Evolutionary conservation across 53 echinoderm and acorn worm genomes (phyloP).

Genomic region (Paracentrotus lividus): DNA sequence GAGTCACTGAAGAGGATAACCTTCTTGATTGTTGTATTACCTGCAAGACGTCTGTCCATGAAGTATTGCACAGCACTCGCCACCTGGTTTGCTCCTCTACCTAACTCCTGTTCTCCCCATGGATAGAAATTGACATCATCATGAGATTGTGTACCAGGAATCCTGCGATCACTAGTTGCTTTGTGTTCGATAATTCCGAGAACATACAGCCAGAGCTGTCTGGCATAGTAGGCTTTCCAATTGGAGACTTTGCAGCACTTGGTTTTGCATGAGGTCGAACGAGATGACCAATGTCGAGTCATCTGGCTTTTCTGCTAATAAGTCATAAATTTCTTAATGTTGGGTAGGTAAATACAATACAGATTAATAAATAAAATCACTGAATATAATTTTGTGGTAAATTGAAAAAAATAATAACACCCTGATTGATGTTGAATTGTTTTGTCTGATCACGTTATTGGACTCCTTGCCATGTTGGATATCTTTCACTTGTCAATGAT

Average conservation of each 20-base stretch:
- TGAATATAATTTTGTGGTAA: too few relatives aligned
- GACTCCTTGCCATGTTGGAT: too few relatives aligned
- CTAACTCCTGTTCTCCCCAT: constrained; percentile 71
- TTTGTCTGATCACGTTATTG: too few relatives aligned
- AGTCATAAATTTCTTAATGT: too few relatives aligned
- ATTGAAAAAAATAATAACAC: too few relatives aligned
- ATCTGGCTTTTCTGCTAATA: not conserved
- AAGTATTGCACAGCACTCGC: constrained; percentile 62
- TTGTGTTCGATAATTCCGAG: constrained; percentile 65
- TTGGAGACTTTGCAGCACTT: constrained; percentile 68
- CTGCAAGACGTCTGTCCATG: not conserved
- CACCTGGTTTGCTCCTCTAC: constrained; percentile 70
- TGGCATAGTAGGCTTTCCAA: constrained; percentile 77
- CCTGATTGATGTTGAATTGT: too few relatives aligned
- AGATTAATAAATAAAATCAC: too few relatives aligned
- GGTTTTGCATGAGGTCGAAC: constrained; percentile 44
- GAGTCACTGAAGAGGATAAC: constrained; percentile 78
- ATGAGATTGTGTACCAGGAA: too few relatives aligned
- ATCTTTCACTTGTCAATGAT: too few relatives aligned
- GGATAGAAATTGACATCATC: too few relatives aligned
- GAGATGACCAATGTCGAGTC: not conserved
- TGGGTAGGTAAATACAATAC: too few relatives aligned
- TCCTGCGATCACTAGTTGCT: constrained; percentile 5
- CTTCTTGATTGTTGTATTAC: not conserved
- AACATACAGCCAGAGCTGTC: constrained; percentile 78